Evolutionary conservation across 2,888 invertebrate species (phyloP).

Genomic region (Cyclophora punctaria): DNA sequence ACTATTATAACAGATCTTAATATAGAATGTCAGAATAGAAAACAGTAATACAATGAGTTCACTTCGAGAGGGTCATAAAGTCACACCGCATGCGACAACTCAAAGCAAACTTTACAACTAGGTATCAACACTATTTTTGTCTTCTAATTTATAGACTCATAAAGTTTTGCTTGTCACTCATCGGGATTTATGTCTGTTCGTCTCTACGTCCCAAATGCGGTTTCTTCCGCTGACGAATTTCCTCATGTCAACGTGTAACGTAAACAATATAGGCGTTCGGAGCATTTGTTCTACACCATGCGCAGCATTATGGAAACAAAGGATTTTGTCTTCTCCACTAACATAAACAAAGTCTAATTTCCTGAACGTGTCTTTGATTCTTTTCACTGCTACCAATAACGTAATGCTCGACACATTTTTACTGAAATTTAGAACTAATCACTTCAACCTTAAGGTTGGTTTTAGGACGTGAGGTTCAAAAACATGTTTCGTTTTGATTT

Average conservation of each 20-base stretch:
- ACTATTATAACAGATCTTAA: slow-evolving; percentile 6
- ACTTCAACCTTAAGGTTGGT: slow-evolving; percentile 18
- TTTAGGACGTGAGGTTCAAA: slow-evolving; percentile 13
- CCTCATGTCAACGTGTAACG: slow-evolving; percentile 64
- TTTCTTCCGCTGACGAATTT: slow-evolving; percentile 69
- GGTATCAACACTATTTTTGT: slow-evolving; percentile 65
- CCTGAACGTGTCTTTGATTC: slow-evolving; percentile 51
- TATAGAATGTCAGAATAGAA: slow-evolving; percentile 10
- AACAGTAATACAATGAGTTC: slow-evolving; percentile 14
- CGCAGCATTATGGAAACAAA: slow-evolving; percentile 52
- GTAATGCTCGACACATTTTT: slow-evolving; percentile 11
- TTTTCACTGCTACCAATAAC: slow-evolving; percentile 6
- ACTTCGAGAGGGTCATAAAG: slow-evolving; percentile 42
- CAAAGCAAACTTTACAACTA: slow-evolving; percentile 39
- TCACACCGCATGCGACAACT: slow-evolving; percentile 55
- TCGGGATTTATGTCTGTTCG: slow-evolving; percentile 51
- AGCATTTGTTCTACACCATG: slow-evolving; percentile 53
- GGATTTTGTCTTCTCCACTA: slow-evolving; percentile 61
- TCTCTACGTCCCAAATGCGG: slow-evolving; percentile 64
- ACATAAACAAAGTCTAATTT: slow-evolving; percentile 69
- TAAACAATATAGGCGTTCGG: slow-evolving; percentile 42
- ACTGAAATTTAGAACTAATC: not conserved
- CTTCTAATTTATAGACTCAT: slow-evolving; percentile 67
- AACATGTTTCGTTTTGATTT: slow-evolving; percentile 19
- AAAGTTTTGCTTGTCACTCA: slow-evolving; percentile 73